phyloP scores from a whole-genome alignment of 1,140 invertebrate genomes.

The Cyclina sinensis region DNA sequence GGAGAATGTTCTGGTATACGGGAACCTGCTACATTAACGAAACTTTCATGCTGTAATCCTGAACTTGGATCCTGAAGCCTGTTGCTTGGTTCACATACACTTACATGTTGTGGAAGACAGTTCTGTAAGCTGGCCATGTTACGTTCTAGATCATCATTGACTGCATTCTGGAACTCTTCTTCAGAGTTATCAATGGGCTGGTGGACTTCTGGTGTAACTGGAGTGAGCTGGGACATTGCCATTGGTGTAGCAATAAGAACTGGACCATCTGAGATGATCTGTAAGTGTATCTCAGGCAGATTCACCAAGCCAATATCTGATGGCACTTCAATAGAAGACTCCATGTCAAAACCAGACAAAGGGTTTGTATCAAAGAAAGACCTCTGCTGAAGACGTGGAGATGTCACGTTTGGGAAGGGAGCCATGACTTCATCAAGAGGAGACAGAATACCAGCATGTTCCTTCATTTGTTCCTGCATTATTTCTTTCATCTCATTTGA shows the following conservation, averaged over 20 bases:
- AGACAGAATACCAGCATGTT: constrained; percentile 59
- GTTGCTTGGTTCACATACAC: constrained; percentile 39
- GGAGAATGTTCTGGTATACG: constrained; percentile 16
- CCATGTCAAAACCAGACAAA: constrained; percentile 57
- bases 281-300: constrained; percentile 68
- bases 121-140: constrained; percentile 69
- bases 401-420: constrained; percentile 48
- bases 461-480: constrained; percentile 73
- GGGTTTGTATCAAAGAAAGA: constrained; percentile 64
- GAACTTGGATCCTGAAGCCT: neutral
- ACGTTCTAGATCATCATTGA: constrained; percentile 77
- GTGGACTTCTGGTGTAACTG: neutral
- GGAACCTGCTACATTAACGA: neutral
- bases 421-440: constrained; percentile 58
- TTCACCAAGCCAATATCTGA: constrained; percentile 48
- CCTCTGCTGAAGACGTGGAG: constrained; percentile 41
- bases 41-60: neutral
- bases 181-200: constrained; percentile 72
- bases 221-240: constrained; percentile 65
- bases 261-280: constrained; percentile 72
- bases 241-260: constrained; percentile 67
- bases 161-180: constrained; percentile 80
- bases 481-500: constrained; percentile 78
- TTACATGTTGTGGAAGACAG: constrained; percentile 51
- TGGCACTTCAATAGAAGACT: constrained; percentile 57